phyloP scores from a whole-genome alignment of 2,797 vertebrate species.

The Pantherophis alleghaniensis region DNA sequence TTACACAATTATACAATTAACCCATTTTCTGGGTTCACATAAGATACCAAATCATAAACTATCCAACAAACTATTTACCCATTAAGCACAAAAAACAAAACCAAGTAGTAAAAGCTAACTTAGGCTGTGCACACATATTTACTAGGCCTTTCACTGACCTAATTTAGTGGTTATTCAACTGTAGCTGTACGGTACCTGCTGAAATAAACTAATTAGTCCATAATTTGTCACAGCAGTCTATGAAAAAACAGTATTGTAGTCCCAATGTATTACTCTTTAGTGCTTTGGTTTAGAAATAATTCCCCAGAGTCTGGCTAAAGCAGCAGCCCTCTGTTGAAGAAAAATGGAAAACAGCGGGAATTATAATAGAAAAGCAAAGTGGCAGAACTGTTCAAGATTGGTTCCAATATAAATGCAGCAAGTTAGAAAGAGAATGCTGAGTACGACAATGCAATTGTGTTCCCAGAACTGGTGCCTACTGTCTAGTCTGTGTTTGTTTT shows the following conservation, averaged over 20 bases:
- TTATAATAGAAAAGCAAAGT: conserved; percentile 38
- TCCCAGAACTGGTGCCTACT: conserved; percentile 2
- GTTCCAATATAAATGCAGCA: conserved; percentile 29
- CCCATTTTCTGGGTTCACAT: not conserved
- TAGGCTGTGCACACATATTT: not conserved
- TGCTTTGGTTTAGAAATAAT: not conserved
- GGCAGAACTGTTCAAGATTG: not conserved
- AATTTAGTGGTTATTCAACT: not conserved
- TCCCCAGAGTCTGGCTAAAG: not conserved
- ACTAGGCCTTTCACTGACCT: not conserved
- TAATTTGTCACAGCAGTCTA: not conserved
- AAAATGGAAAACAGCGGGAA: conserved; percentile 25
- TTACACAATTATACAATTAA: not conserved
- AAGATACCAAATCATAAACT: not conserved
- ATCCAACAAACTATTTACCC: not conserved
- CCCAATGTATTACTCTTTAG: not conserved
- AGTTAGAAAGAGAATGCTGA: conserved; percentile 32
- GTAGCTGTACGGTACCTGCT: not conserved
- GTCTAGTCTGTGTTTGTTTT: conserved; percentile 15
- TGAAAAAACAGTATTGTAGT: not conserved
- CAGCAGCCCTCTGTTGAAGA: not conserved
- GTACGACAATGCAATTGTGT: conserved; percentile 11
- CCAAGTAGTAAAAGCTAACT: not conserved
- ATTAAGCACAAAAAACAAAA: not conserved
- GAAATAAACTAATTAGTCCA: not conserved